phyloP scores from a whole-genome alignment of 2,113 vertebrate genomes.

The Austrofundulus limnaeus region DNA sequence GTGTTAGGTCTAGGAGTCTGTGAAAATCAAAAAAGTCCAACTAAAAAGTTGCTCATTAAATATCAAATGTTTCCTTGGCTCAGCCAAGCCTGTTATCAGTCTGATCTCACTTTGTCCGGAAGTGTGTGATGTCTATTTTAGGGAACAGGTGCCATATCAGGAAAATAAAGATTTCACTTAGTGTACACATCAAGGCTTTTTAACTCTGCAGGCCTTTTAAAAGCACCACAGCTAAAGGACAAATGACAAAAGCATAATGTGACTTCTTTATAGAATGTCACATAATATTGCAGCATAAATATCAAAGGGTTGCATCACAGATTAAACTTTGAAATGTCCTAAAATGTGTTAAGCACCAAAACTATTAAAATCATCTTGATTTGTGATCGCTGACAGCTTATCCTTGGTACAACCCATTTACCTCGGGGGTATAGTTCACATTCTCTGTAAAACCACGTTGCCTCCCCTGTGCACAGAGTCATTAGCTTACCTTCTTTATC shows the following conservation, averaged over 20 bases:
- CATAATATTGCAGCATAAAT: not conserved
- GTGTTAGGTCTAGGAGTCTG: too few relatives aligned
- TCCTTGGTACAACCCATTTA: slow-evolving; percentile 31
- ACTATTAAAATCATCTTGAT: slow-evolving; percentile 38
- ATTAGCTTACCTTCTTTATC: slow-evolving; percentile 63
- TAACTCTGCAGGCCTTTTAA: not conserved
- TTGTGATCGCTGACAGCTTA: slow-evolving; percentile 33
- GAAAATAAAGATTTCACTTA: too few relatives aligned
- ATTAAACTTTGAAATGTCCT: not conserved
- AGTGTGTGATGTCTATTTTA: too few relatives aligned
- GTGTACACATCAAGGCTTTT: too few relatives aligned
- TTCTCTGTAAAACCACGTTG: slow-evolving; percentile 33
- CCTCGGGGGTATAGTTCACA: slow-evolving; percentile 34
- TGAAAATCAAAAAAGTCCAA: too few relatives aligned
- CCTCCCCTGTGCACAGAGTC: slow-evolving; percentile 30
- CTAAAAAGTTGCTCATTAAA: too few relatives aligned
- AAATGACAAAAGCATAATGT: not conserved
- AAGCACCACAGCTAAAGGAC: not conserved
- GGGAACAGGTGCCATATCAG: too few relatives aligned
- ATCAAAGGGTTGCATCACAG: slow-evolving; percentile 28
- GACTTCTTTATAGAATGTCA: not conserved
- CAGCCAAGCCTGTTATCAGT: too few relatives aligned
- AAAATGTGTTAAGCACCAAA: slow-evolving; percentile 5
- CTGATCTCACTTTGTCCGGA: too few relatives aligned
- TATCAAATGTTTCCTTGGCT: too few relatives aligned